Percentiles rank a stretch among this genome's conserved stretches.
These are phyloP conservation scores for Oligia latruncula DNA, from an alignment of 2,888 invertebrate species.

Conservation along the genomic window DNA sequence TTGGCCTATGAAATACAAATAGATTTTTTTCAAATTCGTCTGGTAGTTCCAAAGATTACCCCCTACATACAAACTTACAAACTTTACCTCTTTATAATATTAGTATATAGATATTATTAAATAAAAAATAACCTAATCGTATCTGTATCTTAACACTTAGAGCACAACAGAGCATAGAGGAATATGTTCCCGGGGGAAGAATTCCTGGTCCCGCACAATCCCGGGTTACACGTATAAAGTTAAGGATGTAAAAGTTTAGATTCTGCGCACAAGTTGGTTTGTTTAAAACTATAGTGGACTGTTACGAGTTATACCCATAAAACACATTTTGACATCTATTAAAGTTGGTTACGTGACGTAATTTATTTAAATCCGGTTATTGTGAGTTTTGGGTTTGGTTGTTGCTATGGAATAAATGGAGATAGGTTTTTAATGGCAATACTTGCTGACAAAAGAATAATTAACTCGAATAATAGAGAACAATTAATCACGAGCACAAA, in stretches of 20 bases:
- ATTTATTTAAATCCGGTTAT: conserved; percentile 27
- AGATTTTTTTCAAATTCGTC: too few species aligned
- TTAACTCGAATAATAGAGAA: background rate
- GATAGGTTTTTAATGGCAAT: background rate
- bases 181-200: conserved; percentile 71
- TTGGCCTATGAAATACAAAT: too few species aligned
- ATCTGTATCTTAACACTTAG: conserved; percentile 17
- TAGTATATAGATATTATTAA: background rate
- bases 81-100: background rate
- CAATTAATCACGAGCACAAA: background rate
- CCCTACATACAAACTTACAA: too few species aligned
- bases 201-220: conserved; percentile 60
- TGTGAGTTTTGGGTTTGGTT: background rate
- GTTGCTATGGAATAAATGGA: background rate
- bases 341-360: conserved; percentile 27
- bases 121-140: conserved; percentile 19
- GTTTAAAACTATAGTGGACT: conserved; percentile 50
- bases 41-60: too few species aligned
- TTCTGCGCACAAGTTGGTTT: conserved; percentile 59
- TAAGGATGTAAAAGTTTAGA: conserved; percentile 63
- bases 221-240: conserved; percentile 66
- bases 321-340: conserved; percentile 53
- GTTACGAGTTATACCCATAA: conserved; percentile 19
- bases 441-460: background rate
- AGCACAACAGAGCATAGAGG: conserved; percentile 53